Evolutionary conservation across 2,888 invertebrate genomes (phyloP), one percentile per base, ranked within the genome.

Genomic region (Acleris holmiana): DNA sequence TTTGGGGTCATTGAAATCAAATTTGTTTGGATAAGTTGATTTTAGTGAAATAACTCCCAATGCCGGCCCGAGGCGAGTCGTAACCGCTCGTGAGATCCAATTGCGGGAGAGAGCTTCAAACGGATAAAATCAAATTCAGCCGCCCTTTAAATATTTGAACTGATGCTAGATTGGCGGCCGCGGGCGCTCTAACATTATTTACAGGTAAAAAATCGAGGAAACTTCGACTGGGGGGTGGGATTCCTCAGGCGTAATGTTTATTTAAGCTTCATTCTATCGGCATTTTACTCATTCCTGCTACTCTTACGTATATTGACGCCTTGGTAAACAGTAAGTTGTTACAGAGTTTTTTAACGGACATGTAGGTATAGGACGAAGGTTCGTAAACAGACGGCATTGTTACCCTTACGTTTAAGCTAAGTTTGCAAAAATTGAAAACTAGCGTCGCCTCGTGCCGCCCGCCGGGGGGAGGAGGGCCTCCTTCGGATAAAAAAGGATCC

Each of bases 91-190:
- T 86, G 89, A 89, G 90, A 92, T 92, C 87, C 85, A 86, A 92
- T 92, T 92, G 87, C 81, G 84, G 83, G 69, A 76, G 74, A 71
- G 74, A 76, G 76, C 75, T 78, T 75, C 75, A 76, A 81, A 80
- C 77, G 78, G 76, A 79, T 72, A 78, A 77, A 87, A 89, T 89
- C 85, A 80, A 84, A 91, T 88, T 88, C 86, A 75, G 78, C 75
- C 82, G 80, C 84, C 87, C 88, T 90, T 89, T 90, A 90, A 91
- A 93, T 91, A 92, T 92, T 92, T 90, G 86, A 91, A 86, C 78
- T 84, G 80, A 77, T 76, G 82, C 78, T 80, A 69, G 63, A 67
- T 74, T 77, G 78, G 77, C 76, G 69, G 72, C 67, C 73, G 73
- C 74, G 71, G 71, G 59, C 54, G 59, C 49, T 41, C 40, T 59